phyloP scores from a whole-genome alignment of 2,888 invertebrate genomes.

The Amaurobius ferox region DNA sequence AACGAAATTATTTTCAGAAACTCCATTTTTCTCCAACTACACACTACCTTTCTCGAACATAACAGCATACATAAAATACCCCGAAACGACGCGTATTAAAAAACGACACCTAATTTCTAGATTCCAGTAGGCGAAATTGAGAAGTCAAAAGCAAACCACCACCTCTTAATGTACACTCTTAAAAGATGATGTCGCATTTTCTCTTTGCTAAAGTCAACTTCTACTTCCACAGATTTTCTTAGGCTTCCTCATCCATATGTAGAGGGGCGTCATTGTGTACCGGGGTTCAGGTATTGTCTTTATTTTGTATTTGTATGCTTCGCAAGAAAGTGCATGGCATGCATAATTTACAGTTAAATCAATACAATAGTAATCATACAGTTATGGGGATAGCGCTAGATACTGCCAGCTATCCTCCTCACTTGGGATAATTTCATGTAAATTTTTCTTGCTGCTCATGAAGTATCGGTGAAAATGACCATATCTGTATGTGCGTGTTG shows the following conservation, averaged over 20 bases:
- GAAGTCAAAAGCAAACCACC: neutral
- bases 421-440: no score
- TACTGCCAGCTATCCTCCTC: no score
- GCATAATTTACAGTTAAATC: no score
- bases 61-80: neutral
- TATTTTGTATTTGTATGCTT: conserved; percentile 72
- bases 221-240: neutral
- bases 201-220: neutral
- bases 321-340: conserved; percentile 69
- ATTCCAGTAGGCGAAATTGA: conserved; percentile 11
- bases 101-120: neutral
- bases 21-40: no score
- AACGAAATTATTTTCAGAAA: no score
- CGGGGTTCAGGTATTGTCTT: conserved; percentile 37
- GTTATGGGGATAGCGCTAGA: no score
- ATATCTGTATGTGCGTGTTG: no score
- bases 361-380: no score
- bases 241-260: conserved; percentile 63
- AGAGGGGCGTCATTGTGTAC: conserved; percentile 59
- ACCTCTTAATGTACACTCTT: neutral
- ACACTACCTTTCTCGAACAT: neutral
- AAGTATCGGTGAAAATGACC: no score
- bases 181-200: conserved; percentile 1
- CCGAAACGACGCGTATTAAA: neutral
- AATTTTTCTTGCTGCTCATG: no score